Base-by-base conservation (phyloP, 2,797 vertebrate species). In the Melanogrammus aeglefinus region DNA sequence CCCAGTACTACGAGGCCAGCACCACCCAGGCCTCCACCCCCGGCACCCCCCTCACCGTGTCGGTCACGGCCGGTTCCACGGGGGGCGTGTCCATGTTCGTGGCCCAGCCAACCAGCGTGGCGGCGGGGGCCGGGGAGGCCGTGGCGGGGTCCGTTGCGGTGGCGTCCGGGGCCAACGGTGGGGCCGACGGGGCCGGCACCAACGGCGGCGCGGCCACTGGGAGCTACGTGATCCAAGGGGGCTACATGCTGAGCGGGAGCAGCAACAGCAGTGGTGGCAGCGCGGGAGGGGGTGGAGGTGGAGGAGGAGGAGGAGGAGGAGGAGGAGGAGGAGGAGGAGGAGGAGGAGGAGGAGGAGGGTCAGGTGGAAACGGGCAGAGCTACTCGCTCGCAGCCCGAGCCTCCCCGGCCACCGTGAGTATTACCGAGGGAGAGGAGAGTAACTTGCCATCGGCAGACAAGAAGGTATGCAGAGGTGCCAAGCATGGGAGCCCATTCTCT, bases 391-490 rank as follows among this genome's bases (percentile, higher is more conserved):
- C 94, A 83, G 95, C 96, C 86, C 96, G 97, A 77, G 95, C 96
- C 92, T 98, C 97, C 51, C 97, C 97, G 81, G 95, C 96, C 92
- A 98, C 97, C 75, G 97, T 98, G 93, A 97, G 97, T 95, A 94
- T 95, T 91, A 95, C 93, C 85, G 95, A 95, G 90, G 94, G 94
- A 88, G 95, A 95, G 90, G 95, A 95, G 90, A 92, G 92, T 93
- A 95, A 94, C 91, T 92, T 95, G 93, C 95, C 95, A 92, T 95
- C 94, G 91, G 95, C 95, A 93, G 94, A 95, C 94, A 95, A 95
- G 88, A 95, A 95, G 95, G 95, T 95, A 95, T 93, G 94, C 93
- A 91, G 91, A 92, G 90, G 91, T 84, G 88, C 91, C 90, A 92
- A 88, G 88, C 84, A 86, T 89, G 2, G 24, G 63, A 86, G 84